Percentiles rank a stretch among this genome's conserved stretches.
These are phyloP conservation scores for Eudyptes chrysolophus DNA, from an alignment of 2,113 vertebrate species.

Conservation along the genomic window DNA sequence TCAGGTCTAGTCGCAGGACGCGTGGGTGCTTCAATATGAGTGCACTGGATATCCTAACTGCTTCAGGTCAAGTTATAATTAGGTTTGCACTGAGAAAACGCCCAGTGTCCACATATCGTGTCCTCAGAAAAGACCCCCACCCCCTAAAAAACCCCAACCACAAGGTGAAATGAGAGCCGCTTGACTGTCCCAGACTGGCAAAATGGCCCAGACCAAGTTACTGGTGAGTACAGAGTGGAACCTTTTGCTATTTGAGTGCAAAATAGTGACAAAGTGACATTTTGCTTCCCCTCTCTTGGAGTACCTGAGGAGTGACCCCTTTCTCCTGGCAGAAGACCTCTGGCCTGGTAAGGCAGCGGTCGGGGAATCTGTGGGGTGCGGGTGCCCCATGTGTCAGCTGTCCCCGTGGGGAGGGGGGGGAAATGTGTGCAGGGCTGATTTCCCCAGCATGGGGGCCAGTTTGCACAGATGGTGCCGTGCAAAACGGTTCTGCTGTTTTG, in stretches of 20 bases:
- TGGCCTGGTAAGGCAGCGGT: accelerated
- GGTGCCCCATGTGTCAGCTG: not conserved
- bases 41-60: not conserved
- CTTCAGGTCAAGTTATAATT: not conserved
- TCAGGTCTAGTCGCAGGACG: not conserved
- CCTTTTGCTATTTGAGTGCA: not conserved
- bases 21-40: not conserved
- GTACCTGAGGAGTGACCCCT: not conserved
- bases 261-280: not conserved
- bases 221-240: not conserved
- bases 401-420: accelerated
- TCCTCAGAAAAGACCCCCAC: not conserved
- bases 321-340: not conserved
- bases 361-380: not conserved
- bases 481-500: not conserved
- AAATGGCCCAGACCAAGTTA: not conserved
- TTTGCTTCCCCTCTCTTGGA: not conserved
- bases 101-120: no score
- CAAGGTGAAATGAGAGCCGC: not conserved
- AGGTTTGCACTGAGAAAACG: not conserved
- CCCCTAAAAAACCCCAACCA: not conserved
- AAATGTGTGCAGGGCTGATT: not conserved
- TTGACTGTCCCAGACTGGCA: not conserved
- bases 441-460: not conserved
- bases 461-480: not conserved